Evolutionary conservation across 1,140 invertebrate species (phyloP).

Genomic region (Penaeus chinensis): DNA sequence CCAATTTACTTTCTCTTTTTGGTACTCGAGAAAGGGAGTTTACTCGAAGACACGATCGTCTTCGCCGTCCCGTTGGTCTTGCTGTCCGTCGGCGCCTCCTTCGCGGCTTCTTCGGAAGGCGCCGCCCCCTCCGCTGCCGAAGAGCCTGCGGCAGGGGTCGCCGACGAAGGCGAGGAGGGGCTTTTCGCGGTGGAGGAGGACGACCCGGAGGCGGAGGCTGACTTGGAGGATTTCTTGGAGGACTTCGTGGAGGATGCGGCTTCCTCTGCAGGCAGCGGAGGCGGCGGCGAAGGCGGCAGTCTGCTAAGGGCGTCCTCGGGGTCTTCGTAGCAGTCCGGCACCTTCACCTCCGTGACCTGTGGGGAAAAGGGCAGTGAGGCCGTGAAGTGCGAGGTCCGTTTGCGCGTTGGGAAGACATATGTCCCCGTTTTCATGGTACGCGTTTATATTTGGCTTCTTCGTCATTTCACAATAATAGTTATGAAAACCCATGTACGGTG

Average conservation of each 20-base stretch:
- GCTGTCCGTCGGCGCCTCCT: conserved; percentile 6
- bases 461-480: not conserved
- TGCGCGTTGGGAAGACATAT: not conserved
- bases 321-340: conserved; percentile 58
- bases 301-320: conserved; percentile 52
- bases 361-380: not conserved
- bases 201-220: not conserved
- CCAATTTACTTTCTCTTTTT: conserved; percentile 7
- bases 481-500: no score
- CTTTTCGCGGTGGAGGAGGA: conserved; percentile 5
- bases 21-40: conserved; percentile 8
- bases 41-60: conserved; percentile 2
- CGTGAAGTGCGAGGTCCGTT: not conserved
- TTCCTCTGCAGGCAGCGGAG: conserved; percentile 35
- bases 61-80: conserved; percentile 9
- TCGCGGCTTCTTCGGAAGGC: not conserved
- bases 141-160: not conserved
- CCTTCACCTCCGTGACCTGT: conserved; percentile 61
- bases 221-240: conserved; percentile 34
- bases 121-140: conserved; percentile 5
- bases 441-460: not conserved
- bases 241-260: conserved; percentile 37
- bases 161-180: not conserved
- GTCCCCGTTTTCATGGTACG: not conserved
- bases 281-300: conserved; percentile 33